Evolutionary conservation across 1,140 invertebrate genomes (phyloP), one percentile per base, ranked within the genome.

Genomic region (Parapsyche elsis): DNA sequence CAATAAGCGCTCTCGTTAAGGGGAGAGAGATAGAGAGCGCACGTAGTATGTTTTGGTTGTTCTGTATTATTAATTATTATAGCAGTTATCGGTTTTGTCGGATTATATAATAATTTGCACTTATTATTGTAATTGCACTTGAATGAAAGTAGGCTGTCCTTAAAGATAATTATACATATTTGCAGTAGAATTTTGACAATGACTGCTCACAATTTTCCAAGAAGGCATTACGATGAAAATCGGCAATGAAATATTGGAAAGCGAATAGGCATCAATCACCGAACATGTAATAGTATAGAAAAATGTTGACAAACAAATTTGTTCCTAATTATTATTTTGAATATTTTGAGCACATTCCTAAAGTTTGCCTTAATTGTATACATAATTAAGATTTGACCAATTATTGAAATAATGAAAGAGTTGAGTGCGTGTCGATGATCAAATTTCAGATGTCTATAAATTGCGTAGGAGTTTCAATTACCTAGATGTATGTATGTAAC

Each of bases 41-140:
- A 21, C 57, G 57, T 61, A 61, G 57, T 19, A 19, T 53, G 57
- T 61, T 61, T 61, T 9, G 7, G 57, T 61, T 61, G 57, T 61
- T 53, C 16, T 38, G 57, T 38, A 38, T 38, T 38, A 38, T n/a
- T 71, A 26, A 38, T 38, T 38, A 38, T n/a, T 71, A 26, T 71
- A 38, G 21, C 30, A 26, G 24, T 71, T 10, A 71, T 21, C 26
- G 24, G 67, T 71, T 38, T 71, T 24, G 26, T 71, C n/a, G 24
- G 24, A 71, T 71, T 30, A 38, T 71, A 46, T 49, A 73, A 75
- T 75, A 57, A 57, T 59, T 53, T 64, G 78, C 81, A 82, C 78
- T 77, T 74, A 77, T 80, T 82, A 82, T 74, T 73, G 53, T 82
- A 80, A 82, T 71, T 82, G 81, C 81, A 81, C 81, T 45, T 57